These are phyloP conservation scores for Coccyzus lansbergi DNA, from an alignment of 2,797 vertebrate species.

Conservation along the genomic window DNA sequence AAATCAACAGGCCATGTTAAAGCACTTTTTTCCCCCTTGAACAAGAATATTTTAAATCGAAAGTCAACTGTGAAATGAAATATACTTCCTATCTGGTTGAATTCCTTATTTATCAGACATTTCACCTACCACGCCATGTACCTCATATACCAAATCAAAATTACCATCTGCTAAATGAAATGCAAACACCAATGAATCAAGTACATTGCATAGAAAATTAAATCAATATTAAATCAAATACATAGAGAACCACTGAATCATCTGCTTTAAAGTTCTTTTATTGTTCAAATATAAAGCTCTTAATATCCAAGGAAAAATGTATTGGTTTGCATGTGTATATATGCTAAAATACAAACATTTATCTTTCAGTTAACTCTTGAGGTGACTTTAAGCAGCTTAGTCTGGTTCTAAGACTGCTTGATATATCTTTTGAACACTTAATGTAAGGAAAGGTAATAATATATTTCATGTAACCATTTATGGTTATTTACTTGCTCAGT, in stretches of 20 bases:
- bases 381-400: not conserved
- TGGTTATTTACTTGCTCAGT: not conserved
- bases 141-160: not conserved
- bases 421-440: not conserved
- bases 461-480: not conserved
- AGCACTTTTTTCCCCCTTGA: not conserved
- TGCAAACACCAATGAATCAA: not conserved
- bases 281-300: not conserved
- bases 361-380: not conserved
- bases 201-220: not conserved
- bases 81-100: not conserved
- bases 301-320: not conserved
- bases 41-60: not conserved
- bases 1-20: not conserved
- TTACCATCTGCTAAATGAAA: conserved; percentile 31
- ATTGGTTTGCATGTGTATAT: not conserved
- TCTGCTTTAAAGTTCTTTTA: not conserved
- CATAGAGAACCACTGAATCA: not conserved
- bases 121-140: not conserved
- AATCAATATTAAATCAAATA: conserved; percentile 14
- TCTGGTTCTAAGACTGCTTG: not conserved
- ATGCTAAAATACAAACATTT: not conserved
- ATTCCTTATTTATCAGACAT: conserved; percentile 10
- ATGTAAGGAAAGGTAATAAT: not conserved
- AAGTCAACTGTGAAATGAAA: not conserved